phyloP scores from a whole-genome alignment of 64 coral and sea anemone species.

The Acropora yongei region DNA sequence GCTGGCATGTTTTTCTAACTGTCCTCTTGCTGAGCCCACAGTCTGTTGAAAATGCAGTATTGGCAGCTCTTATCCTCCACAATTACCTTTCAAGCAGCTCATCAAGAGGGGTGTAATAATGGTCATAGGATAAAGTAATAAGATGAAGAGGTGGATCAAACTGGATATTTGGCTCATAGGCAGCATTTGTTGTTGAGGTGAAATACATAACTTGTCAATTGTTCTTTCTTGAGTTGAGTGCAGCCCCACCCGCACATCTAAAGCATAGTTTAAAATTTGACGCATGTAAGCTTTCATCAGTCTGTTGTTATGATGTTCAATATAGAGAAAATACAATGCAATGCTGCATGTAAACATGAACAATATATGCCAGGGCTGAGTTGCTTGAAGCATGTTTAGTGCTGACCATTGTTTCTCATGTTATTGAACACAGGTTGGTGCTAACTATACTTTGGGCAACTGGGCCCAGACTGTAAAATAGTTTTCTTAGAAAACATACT shows the following conservation, averaged over 20 bases:
- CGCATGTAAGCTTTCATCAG: not conserved
- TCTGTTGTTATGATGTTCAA: not conserved
- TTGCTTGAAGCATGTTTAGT: not conserved
- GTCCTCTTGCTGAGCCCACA: not conserved
- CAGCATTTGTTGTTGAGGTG: not conserved
- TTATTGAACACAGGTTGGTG: not conserved
- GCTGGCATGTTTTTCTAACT: slow-evolving; percentile 14
- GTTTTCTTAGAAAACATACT: not conserved
- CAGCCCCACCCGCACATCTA: not conserved
- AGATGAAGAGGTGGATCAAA: not conserved
- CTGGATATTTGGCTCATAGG: not conserved
- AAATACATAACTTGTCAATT: not conserved
- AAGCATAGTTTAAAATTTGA: not conserved
- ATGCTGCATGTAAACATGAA: not conserved
- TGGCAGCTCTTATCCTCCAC: not conserved
- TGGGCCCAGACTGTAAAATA: not conserved
- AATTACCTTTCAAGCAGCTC: too few species aligned
- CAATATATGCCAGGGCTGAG: not conserved
- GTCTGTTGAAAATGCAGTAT: not conserved
- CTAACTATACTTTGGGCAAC: not conserved
- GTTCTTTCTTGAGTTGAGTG: not conserved
- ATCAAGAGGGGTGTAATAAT: not conserved
- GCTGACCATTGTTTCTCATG: not conserved
- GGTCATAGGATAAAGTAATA: not conserved
- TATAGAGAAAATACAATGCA: not conserved